These are phyloP conservation scores for Acrossocheilus fasciatus DNA, from an alignment of 2,797 vertebrate species.

Conservation along the genomic window DNA sequence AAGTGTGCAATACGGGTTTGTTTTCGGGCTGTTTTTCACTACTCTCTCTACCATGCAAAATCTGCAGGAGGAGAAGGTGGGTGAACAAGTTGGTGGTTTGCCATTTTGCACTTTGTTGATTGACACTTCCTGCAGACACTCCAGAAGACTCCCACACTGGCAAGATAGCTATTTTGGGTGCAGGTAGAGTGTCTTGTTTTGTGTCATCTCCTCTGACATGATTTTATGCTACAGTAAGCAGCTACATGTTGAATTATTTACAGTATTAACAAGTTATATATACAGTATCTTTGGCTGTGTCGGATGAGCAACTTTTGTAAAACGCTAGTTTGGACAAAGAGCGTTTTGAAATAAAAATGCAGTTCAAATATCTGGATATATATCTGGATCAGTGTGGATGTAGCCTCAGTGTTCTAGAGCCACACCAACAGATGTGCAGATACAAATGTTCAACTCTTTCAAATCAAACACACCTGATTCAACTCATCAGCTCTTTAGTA, in stretches of 20 bases:
- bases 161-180: not conserved
- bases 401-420: too few relatives aligned
- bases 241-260: not conserved
- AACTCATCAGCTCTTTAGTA: too few relatives aligned
- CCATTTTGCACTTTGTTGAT: not conserved
- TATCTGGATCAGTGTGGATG: too few relatives aligned
- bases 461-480: too few relatives aligned
- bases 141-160: not conserved
- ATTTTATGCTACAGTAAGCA: not conserved
- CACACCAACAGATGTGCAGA: too few relatives aligned
- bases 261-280: not conserved
- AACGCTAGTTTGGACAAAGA: not conserved
- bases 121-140: not conserved
- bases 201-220: not conserved
- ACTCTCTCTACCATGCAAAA: not conserved
- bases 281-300: too few relatives aligned
- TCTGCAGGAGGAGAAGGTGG: not conserved
- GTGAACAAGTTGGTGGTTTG: not conserved
- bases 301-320: not conserved
- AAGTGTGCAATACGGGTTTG: not conserved
- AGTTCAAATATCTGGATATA: too few relatives aligned
- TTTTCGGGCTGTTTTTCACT: not conserved
- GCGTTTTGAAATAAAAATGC: too few relatives aligned
- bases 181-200: not conserved
- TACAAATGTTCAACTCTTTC: too few relatives aligned